Base-by-base conservation (phyloP, 2,888 invertebrate genomes). In the Lithophane ornitopus region DNA sequence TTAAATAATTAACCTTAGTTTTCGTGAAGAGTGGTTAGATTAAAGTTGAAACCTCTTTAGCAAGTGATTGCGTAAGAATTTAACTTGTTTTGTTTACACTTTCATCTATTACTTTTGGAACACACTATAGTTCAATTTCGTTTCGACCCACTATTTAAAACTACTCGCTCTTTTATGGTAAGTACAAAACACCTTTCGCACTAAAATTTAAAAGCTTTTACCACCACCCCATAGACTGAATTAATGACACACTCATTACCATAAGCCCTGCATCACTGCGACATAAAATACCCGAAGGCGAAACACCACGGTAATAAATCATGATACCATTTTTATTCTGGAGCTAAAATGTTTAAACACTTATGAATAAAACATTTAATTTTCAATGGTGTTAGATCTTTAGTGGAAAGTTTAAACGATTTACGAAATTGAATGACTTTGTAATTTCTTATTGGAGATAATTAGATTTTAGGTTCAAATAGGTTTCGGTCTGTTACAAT, bases 281-380 rank as follows among this genome's bases (percentile, higher is more conserved):
- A 88, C 78, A 87, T 84, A 87, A 87, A 88, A 88, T 87, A 88
- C 87, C 89, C 90, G 90, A 76, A 66, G 68, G 68, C 85, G 81
- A 80, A 80, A 80, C 76, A 78, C 80, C 70, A 78, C 41, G 54
- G 86, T 84, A 85, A 93, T 95, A 94, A 94, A 94, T 94, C 94
- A 93, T 89, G 88, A 65, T 79, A 85, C 77, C 78, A 90, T 92
- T 93, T 94, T 94, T 94, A 93, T 91, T 90, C 90, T 87, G 78
- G 84, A 86, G 91, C 91, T 91, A 90, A 93, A 93, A 92, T 59
- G 88, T 91, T 93, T 93, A 90, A 94, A 90, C 89, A 87, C 79
- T 90, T 71, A 95, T 95, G 95, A 94, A 95, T 95, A 95, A 95
- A 92, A 94, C 94, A 95, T 95, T 94, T 94, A 90, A 95, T 95